Evolutionary conservation across 2,113 vertebrate genomes (phyloP), one percentile per base, ranked within the genome.

Genomic region (Halcyon malimbica): DNA sequence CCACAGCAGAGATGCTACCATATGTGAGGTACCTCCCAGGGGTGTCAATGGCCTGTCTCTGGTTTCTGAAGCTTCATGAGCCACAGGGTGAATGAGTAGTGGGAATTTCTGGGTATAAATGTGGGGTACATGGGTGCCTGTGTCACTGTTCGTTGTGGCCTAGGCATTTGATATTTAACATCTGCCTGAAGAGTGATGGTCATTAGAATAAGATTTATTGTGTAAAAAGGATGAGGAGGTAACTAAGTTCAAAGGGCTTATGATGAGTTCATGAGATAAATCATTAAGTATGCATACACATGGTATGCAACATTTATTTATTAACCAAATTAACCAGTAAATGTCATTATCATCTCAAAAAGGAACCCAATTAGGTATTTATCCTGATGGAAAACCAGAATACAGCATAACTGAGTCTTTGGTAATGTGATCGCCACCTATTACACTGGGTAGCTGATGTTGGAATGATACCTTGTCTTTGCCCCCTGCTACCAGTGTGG

Each of bases 71-170:
- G 35, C 54, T 92, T 93, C 39, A 60, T 3, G 14, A 68, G 24
- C n/a, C 5, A 2, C 5, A 2, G 35, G 13, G 8, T 44, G 42
- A 79, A 50, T 12, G 37, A 7, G 16, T 63, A 44, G 21, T 3
- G 5, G 29, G 35, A n/a, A 21, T 39, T 76, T 50, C 29, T 28
- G 46, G 39, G 13, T 63, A 35, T 35, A 77, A 65, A 59, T 18
- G 20, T 28, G 37, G 54, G 39, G 5, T 51, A 26, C 1, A 0
- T 29, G 50, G n/a, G 42, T 87, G 21, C 44, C 26, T 65, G 26
- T 13, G 3, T 48, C 21, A 31, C 44, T 1, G 7, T 46, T 78
- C 28, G 15, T 9, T 6, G 10, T 1, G 5, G 53, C 37, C 25
- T 41, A 26, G 11, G 19, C 4, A 1, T 56, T 62, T 48, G 26